Base-by-base conservation (phyloP, 2,113 vertebrate species). In the Ciconia stormi region DNA sequence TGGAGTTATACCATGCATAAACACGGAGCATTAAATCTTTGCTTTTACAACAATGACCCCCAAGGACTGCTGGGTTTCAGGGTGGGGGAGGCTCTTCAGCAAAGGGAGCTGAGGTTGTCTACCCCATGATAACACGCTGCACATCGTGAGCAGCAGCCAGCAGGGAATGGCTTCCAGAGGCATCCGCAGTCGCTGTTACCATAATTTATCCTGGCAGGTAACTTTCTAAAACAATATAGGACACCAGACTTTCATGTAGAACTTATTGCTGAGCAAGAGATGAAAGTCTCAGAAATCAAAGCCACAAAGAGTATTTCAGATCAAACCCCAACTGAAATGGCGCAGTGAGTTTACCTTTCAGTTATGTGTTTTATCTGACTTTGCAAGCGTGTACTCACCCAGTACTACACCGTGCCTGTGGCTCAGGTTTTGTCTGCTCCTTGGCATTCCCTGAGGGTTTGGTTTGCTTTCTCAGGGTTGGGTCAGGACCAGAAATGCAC, bases 281-380 rank as follows among this genome's bases (percentile, higher is more conserved):
- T 81, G 55, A 47, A 93, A 82, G 49, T 36, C 62, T 82, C 40
- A 36, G 40, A 65, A 95, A 66, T 58, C 30, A 83, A 89, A 97
- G 40, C 29, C 4, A 1, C 34, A 42, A 32, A n/a, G 59, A 55
- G 3, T 16, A 38, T 88, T 74, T 86, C 80, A 58, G 63, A 77
- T 71, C 66, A 87, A 80, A 55, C 13, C 13, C 20, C 27, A 83
- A 2, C 20, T 55, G 52, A 59, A 76, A 5, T 2, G 38, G 22
- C 8, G 58, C 7, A 42, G 25, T 32, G 61, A 27, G 25, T 83
- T 86, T 55, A n/a, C 65, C 65, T 92, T 90, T 72, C 17, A 2
- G 3, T 85, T 56, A 3, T 26, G 13, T 22, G 25, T 59, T 84
- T 67, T 42, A n/a, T 32, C 58, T 40, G 50, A 7, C 29, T 88